A percentile compares a stretch with the other conserved stretches of the same genome.
phyloP scores from a whole-genome alignment of 2,888 invertebrate species.

The Cheilosia grossa region DNA sequence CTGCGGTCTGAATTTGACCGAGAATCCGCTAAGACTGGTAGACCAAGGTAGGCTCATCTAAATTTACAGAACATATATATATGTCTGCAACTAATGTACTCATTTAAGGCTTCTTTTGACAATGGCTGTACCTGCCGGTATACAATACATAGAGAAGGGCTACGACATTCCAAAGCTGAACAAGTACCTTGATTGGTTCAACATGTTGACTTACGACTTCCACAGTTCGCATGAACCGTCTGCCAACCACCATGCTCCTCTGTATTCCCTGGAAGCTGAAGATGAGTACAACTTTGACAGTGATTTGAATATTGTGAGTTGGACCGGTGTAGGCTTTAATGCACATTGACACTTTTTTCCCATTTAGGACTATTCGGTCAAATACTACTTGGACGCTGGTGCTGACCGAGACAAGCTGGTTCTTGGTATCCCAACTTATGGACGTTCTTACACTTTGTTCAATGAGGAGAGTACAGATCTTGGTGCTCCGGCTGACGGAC shows the following conservation, averaged over 20 bases:
- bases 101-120: constrained; percentile 88
- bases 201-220: constrained; percentile 95
- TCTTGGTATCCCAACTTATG: constrained; percentile 94
- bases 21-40: constrained; percentile 92
- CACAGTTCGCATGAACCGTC: constrained; percentile 96
- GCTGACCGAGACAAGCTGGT: constrained; percentile 92
- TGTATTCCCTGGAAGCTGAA: constrained; percentile 89
- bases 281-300: constrained; percentile 95
- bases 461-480: constrained; percentile 93
- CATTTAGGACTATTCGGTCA: constrained; percentile 90
- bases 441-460: constrained; percentile 94
- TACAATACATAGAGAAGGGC: constrained; percentile 96
- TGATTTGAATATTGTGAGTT: constrained; percentile 94
- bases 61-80: not conserved
- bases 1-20: constrained; percentile 94
- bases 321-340: not conserved
- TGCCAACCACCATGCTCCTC: constrained; percentile 95
- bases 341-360: not conserved
- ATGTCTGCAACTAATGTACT: not conserved
- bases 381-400: constrained; percentile 91
- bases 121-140: constrained; percentile 97
- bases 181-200: constrained; percentile 96
- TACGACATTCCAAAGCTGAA: constrained; percentile 95
- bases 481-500: constrained; percentile 95
- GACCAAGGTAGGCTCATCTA: constrained; percentile 83